A percentile compares a stretch with the other conserved stretches of the same genome.
Conservation (phyloP, 2,113 vertebrate genomes). For the Nibea albiflora region DNA sequence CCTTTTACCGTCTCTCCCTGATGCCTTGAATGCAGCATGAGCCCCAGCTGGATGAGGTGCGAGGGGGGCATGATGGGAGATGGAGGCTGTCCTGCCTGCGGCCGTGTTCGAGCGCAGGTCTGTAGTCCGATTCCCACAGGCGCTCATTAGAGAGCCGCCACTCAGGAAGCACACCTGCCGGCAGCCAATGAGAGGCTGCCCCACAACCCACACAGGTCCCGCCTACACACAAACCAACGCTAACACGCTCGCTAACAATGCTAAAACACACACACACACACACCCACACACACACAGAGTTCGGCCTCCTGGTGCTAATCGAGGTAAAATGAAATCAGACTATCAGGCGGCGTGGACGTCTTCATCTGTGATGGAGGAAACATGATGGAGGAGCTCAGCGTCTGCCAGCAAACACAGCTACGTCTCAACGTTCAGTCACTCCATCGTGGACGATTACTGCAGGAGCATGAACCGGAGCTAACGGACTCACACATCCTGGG, state of each 20-base stretch:
- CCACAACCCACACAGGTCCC: conserved; percentile 74
- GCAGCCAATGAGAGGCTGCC: conserved; percentile 75
- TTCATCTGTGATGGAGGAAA: conserved; percentile 40
- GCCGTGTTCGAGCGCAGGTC: conserved; percentile 51
- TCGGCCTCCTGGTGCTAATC: conserved; percentile 50
- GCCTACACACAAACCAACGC: conserved; percentile 53
- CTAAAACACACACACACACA: conserved; percentile 40
- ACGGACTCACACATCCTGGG: no score
- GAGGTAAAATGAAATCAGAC: conserved; percentile 32
- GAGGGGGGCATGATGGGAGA: conserved; percentile 63
- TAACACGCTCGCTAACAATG: conserved; percentile 28
- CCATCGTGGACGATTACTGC: not conserved
- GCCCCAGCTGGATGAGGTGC: conserved; percentile 60
- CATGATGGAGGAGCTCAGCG: not conserved
- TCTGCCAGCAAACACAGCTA: not conserved
- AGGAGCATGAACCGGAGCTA: not conserved
- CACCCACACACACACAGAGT: conserved; percentile 43
- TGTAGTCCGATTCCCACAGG: conserved; percentile 64
- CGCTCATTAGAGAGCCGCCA: conserved; percentile 78
- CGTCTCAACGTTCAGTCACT: not conserved
- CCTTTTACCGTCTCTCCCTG: conserved; percentile 33
- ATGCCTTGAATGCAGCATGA: conserved; percentile 46
- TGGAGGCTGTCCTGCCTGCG: conserved; percentile 61
- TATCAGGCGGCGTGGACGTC: conserved; percentile 32
- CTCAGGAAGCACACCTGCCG: conserved; percentile 74